phyloP scores from a whole-genome alignment of 1,140 invertebrate genomes.

The Oncopeltus fasciatus region DNA sequence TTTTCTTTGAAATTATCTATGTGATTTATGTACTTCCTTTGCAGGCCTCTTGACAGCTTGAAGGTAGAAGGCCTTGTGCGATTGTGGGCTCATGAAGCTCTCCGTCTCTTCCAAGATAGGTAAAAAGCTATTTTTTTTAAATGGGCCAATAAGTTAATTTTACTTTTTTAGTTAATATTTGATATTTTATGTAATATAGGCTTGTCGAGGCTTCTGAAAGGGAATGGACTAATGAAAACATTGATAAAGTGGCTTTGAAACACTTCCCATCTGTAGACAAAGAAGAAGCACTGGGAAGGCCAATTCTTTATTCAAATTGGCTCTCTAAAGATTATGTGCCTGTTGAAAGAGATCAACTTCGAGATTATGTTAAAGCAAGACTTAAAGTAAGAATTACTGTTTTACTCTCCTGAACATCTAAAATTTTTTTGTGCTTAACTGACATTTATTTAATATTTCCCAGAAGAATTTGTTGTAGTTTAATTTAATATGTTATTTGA shows the following conservation, averaged over 20 bases:
- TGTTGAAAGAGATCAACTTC: slow-evolving; percentile 83
- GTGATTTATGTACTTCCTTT: slow-evolving; percentile 15
- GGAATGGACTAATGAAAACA: slow-evolving; percentile 96
- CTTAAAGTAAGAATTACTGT: slow-evolving; percentile 68
- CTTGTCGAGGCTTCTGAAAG: slow-evolving; percentile 89
- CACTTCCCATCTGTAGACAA: slow-evolving; percentile 88
- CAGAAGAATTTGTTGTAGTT: too few species aligned
- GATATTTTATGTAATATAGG: slow-evolving; percentile 30
- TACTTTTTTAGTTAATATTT: not conserved
- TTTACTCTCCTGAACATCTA: too few species aligned
- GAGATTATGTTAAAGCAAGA: slow-evolving; percentile 92
- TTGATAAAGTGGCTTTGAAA: slow-evolving; percentile 83
- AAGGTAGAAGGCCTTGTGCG: slow-evolving; percentile 87
- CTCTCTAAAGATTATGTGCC: slow-evolving; percentile 95
- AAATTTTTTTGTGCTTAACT: too few species aligned
- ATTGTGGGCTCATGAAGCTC: slow-evolving; percentile 95
- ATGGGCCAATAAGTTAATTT: not conserved
- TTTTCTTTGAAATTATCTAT: too few species aligned
- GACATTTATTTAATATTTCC: too few species aligned
- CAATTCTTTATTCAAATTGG: slow-evolving; percentile 98
- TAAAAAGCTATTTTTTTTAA: not conserved
- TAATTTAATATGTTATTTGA: too few species aligned
- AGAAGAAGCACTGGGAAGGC: slow-evolving; percentile 70
- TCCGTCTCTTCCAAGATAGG: slow-evolving; percentile 91
- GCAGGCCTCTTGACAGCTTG: slow-evolving; percentile 74